Conservation (phyloP, 2,888 invertebrate species). For the Chymomyza procnemis region DNA sequence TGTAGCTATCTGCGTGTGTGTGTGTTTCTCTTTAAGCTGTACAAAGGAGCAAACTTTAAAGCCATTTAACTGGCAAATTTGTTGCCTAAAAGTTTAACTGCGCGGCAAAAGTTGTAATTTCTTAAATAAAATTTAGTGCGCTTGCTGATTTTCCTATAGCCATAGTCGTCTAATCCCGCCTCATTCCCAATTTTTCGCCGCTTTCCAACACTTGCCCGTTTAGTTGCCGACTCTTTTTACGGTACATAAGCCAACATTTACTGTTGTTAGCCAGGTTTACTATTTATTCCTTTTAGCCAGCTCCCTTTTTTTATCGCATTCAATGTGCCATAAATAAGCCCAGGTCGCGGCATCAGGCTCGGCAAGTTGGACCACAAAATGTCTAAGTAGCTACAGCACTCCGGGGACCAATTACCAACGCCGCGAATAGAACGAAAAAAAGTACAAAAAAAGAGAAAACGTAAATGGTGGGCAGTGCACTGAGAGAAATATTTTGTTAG, state of each 20-base stretch:
- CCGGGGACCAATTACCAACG: slow-evolving; percentile 64
- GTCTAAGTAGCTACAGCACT: slow-evolving; percentile 68
- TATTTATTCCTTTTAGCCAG: neutral
- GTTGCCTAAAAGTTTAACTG: slow-evolving; percentile 42
- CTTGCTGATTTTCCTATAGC: slow-evolving; percentile 48
- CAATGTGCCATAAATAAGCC: slow-evolving; percentile 61
- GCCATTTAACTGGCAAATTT: slow-evolving; percentile 39
- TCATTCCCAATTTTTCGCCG: neutral
- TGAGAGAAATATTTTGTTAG: neutral
- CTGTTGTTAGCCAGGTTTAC: slow-evolving; percentile 27
- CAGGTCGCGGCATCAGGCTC: slow-evolving; percentile 31
- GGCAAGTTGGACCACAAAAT: slow-evolving; percentile 44
- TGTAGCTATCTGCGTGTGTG: neutral
- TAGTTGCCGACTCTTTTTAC: slow-evolving; percentile 35
- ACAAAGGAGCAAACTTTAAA: slow-evolving; percentile 41
- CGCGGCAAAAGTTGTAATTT: slow-evolving; percentile 29
- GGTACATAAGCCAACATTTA: slow-evolving; percentile 51
- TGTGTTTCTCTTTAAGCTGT: slow-evolving; percentile 40
- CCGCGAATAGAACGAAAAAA: slow-evolving; percentile 3
- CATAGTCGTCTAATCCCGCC: neutral
- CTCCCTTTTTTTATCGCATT: slow-evolving; percentile 51
- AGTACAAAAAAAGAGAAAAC: neutral
- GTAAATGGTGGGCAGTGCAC: neutral
- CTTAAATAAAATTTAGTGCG: slow-evolving; percentile 37
- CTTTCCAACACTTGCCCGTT: slow-evolving; percentile 17